These are phyloP conservation scores for Lepus americanus DNA, from an alignment of 2,113 vertebrate species.

Conservation along the genomic window DNA sequence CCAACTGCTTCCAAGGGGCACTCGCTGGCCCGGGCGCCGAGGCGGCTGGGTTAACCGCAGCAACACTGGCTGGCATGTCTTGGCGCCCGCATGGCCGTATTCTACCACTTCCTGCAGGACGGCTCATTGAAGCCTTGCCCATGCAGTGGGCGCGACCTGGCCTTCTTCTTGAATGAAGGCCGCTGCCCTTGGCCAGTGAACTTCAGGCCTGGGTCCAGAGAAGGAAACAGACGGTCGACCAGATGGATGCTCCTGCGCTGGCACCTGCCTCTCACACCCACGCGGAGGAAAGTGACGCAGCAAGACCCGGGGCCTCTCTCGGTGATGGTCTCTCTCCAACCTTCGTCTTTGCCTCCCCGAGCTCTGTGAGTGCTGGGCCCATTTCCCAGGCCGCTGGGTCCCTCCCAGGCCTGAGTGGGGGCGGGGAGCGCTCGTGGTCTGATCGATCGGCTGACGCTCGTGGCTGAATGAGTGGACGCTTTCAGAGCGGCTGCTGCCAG, in stretches of 20 bases:
- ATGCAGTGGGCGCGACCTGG: not conserved
- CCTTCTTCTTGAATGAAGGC: not conserved
- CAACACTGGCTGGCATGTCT: not conserved
- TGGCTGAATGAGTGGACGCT: conserved; percentile 70
- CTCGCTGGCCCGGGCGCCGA: not conserved
- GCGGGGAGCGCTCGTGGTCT: not conserved
- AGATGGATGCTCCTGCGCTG: not conserved
- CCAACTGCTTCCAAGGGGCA: not conserved
- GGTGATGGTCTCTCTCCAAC: not conserved
- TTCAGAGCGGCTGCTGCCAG: conserved; percentile 74
- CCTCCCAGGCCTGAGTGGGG: not conserved
- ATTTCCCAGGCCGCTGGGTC: not conserved
- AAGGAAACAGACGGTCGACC: not conserved
- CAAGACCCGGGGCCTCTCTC: not conserved
- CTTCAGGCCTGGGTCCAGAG: not conserved
- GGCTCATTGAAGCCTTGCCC: not conserved
- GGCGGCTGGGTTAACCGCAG: not conserved
- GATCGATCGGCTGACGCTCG: conserved; percentile 63
- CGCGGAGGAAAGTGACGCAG: fast-evolving
- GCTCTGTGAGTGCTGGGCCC: not conserved
- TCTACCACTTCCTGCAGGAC: fast-evolving
- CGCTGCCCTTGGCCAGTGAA: not conserved
- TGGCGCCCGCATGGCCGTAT: fast-evolving
- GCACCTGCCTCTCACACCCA: not conserved
- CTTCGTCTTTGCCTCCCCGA: not conserved